These are phyloP conservation scores for Phaethon lepturus DNA, from an alignment of 2,113 vertebrate species.

Conservation along the genomic window DNA sequence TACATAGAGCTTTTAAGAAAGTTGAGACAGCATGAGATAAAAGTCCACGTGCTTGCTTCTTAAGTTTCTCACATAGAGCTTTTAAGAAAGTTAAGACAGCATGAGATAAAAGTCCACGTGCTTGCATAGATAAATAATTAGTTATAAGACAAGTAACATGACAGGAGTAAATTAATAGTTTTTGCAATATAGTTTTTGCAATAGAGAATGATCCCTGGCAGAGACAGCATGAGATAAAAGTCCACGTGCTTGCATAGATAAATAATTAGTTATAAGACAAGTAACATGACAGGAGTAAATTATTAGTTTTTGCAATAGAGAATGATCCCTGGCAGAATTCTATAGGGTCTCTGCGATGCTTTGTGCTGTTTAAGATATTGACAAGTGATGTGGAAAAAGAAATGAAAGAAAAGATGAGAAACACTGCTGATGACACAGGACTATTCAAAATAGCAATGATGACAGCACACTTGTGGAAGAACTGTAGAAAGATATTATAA, in stretches of 20 bases:
- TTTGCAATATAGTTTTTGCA: no score
- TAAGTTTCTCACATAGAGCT: neutral
- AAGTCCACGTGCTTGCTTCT: no score
- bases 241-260: neutral
- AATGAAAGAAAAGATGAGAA: neutral
- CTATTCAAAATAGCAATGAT: neutral
- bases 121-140: neutral
- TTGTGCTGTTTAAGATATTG: neutral
- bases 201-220: neutral
- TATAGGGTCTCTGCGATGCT: neutral
- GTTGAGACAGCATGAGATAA: neutral
- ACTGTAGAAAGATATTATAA: neutral
- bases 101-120: neutral
- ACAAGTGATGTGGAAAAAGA: neutral
- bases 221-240: no score
- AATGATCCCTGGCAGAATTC: neutral
- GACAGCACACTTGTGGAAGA: neutral
- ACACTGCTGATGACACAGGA: neutral
- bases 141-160: neutral
- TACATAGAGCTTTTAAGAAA: neutral
- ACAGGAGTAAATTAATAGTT: neutral
- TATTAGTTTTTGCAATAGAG: neutral
- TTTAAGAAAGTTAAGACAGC: neutral
- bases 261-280: neutral
- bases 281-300: neutral